These are phyloP conservation scores for Drosophila pallidifrons DNA, from an alignment of 1,140 invertebrate genomes.

Conservation along the genomic window DNA sequence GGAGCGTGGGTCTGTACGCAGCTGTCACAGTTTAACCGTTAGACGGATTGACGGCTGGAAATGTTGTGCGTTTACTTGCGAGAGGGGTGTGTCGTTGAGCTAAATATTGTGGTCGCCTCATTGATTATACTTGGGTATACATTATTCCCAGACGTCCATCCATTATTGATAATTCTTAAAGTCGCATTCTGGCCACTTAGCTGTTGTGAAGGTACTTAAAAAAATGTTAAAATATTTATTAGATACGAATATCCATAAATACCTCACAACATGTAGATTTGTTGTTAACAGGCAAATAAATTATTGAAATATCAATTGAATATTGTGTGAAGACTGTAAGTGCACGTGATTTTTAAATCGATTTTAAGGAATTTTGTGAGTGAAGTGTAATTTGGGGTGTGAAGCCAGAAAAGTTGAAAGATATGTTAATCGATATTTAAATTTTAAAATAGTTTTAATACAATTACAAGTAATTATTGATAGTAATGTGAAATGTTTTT, in stretches of 20 bases:
- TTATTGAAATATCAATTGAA: background rate
- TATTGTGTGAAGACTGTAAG: background rate
- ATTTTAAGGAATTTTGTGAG: background rate
- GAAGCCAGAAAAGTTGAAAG: background rate
- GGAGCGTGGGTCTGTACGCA: constrained; percentile 17
- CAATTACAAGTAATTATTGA: too few species aligned
- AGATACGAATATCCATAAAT: background rate
- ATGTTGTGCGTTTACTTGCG: background rate
- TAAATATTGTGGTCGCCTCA: constrained; percentile 37
- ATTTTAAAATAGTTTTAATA: background rate
- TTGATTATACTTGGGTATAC: constrained; percentile 23
- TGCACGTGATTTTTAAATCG: background rate
- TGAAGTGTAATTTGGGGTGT: background rate
- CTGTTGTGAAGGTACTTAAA: background rate
- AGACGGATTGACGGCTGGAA: background rate
- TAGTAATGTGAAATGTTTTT: background rate
- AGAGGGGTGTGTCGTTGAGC: constrained; percentile 17
- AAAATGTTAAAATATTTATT: background rate
- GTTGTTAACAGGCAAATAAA: background rate
- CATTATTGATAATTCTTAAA: constrained; percentile 7
- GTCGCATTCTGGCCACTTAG: background rate
- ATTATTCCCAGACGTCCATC: constrained; percentile 16
- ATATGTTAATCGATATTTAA: background rate
- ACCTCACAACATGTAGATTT: background rate
- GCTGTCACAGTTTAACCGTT: constrained; percentile 15